Evolutionary conservation across 2,888 invertebrate species (phyloP).

Genomic region (Polyommatus iphigenia): DNA sequence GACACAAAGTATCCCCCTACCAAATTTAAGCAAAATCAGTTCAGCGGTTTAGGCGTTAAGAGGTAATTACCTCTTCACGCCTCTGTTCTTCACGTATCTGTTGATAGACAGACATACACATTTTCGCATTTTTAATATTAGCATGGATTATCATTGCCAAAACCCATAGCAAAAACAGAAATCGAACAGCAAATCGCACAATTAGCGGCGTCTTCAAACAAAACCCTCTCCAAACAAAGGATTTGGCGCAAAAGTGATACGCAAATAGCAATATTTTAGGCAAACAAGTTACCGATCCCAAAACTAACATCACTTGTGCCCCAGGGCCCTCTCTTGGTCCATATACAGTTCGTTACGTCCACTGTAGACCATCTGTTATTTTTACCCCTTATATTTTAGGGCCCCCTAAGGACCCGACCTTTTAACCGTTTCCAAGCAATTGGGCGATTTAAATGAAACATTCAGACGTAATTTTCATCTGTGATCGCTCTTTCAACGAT

Average conservation of each 20-base stretch:
- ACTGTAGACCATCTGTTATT: constrained; percentile 73
- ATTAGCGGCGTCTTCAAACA: constrained; percentile 38
- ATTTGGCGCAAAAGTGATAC: constrained; percentile 73
- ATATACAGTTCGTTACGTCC: constrained; percentile 68
- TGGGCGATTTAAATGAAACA: constrained; percentile 68
- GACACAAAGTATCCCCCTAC: too few species aligned
- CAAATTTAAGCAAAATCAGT: too few species aligned
- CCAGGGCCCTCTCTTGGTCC: constrained; percentile 60
- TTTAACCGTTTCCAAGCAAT: constrained; percentile 68
- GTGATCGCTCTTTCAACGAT: constrained; percentile 46
- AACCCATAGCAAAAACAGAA: background rate
- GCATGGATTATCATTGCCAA: too few species aligned
- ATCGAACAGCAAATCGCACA: constrained; percentile 10
- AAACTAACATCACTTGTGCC: constrained; percentile 62
- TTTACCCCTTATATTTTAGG: constrained; percentile 76
- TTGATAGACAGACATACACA: too few species aligned
- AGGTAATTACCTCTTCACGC: too few species aligned
- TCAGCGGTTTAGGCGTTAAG: too few species aligned
- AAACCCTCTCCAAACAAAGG: constrained; percentile 57
- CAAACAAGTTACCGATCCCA: constrained; percentile 73
- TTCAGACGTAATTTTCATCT: constrained; percentile 62
- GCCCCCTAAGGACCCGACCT: constrained; percentile 61
- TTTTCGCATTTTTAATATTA: too few species aligned
- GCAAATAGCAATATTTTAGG: constrained; percentile 75
- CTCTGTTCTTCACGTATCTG: too few species aligned